phyloP scores from a whole-genome alignment of 2,113 vertebrate species.

The Psophia crepitans region DNA sequence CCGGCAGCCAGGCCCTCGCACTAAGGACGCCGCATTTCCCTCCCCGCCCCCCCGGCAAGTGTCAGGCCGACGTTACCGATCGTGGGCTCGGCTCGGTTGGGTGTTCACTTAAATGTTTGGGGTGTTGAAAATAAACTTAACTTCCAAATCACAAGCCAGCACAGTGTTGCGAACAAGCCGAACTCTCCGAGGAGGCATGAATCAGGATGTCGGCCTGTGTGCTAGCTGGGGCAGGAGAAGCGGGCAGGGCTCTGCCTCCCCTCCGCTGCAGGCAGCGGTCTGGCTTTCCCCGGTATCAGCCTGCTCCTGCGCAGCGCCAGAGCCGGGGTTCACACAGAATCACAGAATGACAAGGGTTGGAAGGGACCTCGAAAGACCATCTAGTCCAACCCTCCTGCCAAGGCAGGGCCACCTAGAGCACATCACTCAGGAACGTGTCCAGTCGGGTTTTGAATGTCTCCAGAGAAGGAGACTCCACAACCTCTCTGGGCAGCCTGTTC shows the following conservation, averaged over 20 bases:
- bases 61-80: rapidly evolving
- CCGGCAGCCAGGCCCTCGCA: rapidly evolving
- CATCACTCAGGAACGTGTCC: too few relatives aligned
- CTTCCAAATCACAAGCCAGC: rapidly evolving
- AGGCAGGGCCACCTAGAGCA: too few relatives aligned
- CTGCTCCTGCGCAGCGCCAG: background rate
- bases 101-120: background rate
- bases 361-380: too few relatives aligned
- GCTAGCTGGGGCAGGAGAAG: too few relatives aligned
- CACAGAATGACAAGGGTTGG: too few relatives aligned
- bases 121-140: background rate
- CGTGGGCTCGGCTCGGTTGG: too few relatives aligned
- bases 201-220: rapidly evolving
- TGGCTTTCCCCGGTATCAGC: rapidly evolving
- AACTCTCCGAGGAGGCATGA: background rate
- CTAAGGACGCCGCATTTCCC: rapidly evolving
- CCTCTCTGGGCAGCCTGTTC: too few relatives aligned
- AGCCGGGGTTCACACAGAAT: too few relatives aligned
- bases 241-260: too few relatives aligned
- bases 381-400: too few relatives aligned
- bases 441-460: too few relatives aligned
- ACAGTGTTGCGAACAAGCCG: background rate
- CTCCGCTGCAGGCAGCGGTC: rapidly evolving
- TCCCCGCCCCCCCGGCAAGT: rapidly evolving
- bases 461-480: too few relatives aligned